phyloP scores from a whole-genome alignment of 2,888 invertebrate species.

The Cantharis lateralis region DNA sequence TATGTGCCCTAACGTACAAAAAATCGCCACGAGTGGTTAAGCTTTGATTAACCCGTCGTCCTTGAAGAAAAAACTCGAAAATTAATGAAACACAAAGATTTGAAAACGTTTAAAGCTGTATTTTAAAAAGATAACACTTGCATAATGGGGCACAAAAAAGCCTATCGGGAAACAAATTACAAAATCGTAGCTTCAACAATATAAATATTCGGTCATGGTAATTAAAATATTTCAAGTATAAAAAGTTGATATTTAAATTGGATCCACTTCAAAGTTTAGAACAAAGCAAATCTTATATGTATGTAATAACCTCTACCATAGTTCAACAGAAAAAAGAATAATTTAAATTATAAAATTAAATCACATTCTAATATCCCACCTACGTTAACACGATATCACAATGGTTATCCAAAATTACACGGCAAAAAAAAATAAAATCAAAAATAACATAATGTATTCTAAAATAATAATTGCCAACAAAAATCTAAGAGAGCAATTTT shows the following conservation, averaged over 20 bases:
- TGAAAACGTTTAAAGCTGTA: neutral
- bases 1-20: neutral
- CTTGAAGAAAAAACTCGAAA: neutral
- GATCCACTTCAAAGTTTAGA: neutral
- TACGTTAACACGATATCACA: neutral
- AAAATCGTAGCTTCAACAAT: neutral
- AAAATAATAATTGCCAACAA: neutral
- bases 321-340: neutral
- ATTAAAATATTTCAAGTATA: neutral
- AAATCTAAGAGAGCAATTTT: neutral
- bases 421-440: neutral
- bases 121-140: neutral
- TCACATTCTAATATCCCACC: neutral
- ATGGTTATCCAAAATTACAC: neutral
- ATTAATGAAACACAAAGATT: neutral
- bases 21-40: neutral
- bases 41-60: neutral
- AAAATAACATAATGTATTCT: neutral
- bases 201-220: neutral
- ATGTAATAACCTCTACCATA: neutral
- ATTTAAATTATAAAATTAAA: neutral
- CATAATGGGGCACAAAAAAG: neutral
- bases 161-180: neutral
- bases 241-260: constrained; percentile 1
- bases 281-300: neutral